phyloP scores from a whole-genome alignment of 2,797 vertebrate genomes.

The Anguilla obscura region DNA sequence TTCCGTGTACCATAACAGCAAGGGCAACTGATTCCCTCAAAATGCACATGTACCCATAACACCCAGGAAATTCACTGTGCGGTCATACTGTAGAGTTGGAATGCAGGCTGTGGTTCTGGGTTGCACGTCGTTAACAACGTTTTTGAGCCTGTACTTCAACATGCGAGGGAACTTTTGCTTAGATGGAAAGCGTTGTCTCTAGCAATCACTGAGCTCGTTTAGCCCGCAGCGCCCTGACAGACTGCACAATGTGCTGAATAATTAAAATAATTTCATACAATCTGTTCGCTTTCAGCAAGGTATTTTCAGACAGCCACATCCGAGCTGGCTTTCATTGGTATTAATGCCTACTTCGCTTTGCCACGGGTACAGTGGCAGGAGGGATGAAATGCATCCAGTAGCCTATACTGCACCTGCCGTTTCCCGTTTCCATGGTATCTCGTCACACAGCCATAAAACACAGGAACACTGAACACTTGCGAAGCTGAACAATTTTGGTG shows the following conservation, averaged over 20 bases:
- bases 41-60: neutral
- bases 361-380: neutral
- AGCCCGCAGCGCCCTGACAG: slow-evolving; percentile 48
- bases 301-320: neutral
- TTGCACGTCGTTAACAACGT: neutral
- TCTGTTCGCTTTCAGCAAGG: slow-evolving; percentile 35
- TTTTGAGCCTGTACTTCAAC: neutral
- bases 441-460: slow-evolving; percentile 42
- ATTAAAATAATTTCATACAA: slow-evolving; percentile 57
- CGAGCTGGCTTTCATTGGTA: neutral
- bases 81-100: neutral
- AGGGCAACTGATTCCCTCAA: neutral
- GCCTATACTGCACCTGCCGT: slow-evolving; percentile 49
- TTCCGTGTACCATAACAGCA: neutral
- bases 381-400: neutral
- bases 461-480: neutral
- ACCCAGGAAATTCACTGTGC: neutral
- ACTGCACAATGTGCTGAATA: slow-evolving; percentile 65
- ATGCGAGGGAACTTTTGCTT: neutral
- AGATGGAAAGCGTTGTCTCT: neutral
- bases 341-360: neutral
- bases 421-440: slow-evolving; percentile 50
- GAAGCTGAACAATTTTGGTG: neutral
- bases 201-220: neutral
- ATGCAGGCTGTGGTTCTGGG: neutral